phyloP scores from a whole-genome alignment of 2,113 vertebrate species.

The Thermophis baileyi region DNA sequence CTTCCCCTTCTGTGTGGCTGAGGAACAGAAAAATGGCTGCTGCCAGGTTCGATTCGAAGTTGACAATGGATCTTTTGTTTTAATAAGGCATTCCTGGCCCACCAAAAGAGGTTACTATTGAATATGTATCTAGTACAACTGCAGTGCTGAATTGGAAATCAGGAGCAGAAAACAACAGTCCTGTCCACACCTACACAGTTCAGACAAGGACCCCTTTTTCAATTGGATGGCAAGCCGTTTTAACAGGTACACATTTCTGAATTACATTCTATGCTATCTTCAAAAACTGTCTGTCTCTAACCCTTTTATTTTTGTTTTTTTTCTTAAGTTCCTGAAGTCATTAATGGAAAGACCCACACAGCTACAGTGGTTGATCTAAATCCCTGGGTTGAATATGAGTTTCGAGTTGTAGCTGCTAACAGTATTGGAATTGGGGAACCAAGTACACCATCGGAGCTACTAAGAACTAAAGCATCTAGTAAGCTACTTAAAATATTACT shows the following conservation, averaged over 20 bases:
- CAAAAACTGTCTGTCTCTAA: fast-evolving
- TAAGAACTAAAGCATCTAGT: conserved; percentile 87
- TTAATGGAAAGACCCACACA: conserved; percentile 80
- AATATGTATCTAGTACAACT: conserved; percentile 87
- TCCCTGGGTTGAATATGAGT: conserved; percentile 95
- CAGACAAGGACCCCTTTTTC: conserved; percentile 93
- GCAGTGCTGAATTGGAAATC: conserved; percentile 88
- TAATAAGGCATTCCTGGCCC: conserved; percentile 87
- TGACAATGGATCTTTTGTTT: conserved; percentile 26
- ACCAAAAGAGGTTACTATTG: conserved; percentile 85
- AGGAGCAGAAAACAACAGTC: conserved; percentile 91
- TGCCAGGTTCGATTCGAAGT: no score
- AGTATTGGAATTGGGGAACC: conserved; percentile 87
- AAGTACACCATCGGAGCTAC: conserved; percentile 84
- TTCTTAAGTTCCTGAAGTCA: conserved; percentile 82
- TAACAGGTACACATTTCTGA: conserved; percentile 77
- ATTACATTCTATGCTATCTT: background rate
- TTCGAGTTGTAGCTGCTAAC: conserved; percentile 88
- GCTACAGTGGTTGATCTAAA: conserved; percentile 86
- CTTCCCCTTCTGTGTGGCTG: no score
- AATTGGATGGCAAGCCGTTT: conserved; percentile 92
- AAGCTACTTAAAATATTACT: conserved; percentile 32
- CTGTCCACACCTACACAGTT: conserved; percentile 86
- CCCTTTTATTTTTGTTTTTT: background rate
- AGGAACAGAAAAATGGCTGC: no score